Evolutionary conservation across 2,888 invertebrate species (phyloP), one percentile per base, ranked within the genome.

Genomic region (Molorchus minor): DNA sequence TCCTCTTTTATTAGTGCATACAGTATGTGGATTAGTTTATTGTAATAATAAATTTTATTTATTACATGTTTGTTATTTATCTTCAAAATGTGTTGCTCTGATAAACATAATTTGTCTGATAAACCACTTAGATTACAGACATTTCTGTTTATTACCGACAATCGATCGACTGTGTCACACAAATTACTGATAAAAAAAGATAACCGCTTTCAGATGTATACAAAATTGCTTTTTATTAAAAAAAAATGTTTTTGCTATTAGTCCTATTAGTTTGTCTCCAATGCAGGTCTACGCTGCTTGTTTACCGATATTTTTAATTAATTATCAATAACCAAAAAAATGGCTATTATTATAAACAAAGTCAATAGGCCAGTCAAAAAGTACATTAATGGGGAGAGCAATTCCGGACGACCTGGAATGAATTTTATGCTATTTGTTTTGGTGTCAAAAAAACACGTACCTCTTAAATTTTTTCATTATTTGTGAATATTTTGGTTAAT

Each of bases 1-100:
- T 49, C 49, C 36, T 49, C 21, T 36, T 38, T 47, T n/a, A n/a
- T n/a, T 49, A 49, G 49, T 49, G 49, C 20, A 21, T 49, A 49
- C 38, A 49, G 36, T 49, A 36, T 36, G 20, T 47, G 49, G 49
- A 49, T 49, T 49, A 49, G 36, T 41, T 49, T 49, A 25, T 21
- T 36, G 36, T 38, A 49, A 21, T 20, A 49, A 21, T 49, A 49
- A 49, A 21, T 49, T 49, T 36, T 49, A 49, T 49, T 49, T 36
- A 46, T 17, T 17, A 19, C 13, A 8, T 15, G 3, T 20, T 15
- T 40, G 10, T 40, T 40, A 40, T 40, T 40, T 21, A n/a, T 41
- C n/a, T 41, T 13, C 2, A 5, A 21, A 17, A 8, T 40, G 19
- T 17, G 7, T 25, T 33, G 19, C 41, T n/a, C 4, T 38, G 17